Conservation (phyloP, 2,797 vertebrate genomes). For the Coregonus sp. region DNA sequence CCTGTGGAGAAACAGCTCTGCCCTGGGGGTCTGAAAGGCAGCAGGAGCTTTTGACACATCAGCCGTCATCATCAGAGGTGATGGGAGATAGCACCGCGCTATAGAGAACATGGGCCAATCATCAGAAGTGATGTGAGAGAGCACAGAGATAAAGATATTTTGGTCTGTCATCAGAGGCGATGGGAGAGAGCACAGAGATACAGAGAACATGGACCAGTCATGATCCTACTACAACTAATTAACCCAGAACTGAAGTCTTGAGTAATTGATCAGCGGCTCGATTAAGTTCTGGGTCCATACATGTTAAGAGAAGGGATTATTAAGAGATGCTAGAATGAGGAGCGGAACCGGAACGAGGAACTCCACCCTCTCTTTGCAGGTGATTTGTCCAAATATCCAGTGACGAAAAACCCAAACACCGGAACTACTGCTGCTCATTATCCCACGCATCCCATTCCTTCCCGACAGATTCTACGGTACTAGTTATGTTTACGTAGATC, state of each 20-base stretch:
- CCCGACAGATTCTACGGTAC: too few species aligned
- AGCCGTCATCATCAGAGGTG: constrained; percentile 22
- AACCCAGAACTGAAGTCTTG: neutral
- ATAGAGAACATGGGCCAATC: neutral
- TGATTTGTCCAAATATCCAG: too few species aligned
- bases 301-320: neutral
- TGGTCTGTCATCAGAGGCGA: too few species aligned
- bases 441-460: too few species aligned
- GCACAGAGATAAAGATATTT: neutral
- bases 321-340: too few species aligned
- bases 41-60: constrained; percentile 17
- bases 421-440: too few species aligned
- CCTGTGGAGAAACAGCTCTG: constrained; percentile 47
- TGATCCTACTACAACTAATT: neutral
- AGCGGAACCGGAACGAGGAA: too few species aligned
- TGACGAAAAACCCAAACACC: too few species aligned
- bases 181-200: too few species aligned
- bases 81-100: neutral
- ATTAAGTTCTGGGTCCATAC: too few species aligned
- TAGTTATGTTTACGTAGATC: neutral
- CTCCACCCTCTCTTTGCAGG: too few species aligned
- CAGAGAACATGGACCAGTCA: neutral
- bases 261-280: too few species aligned
- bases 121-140: neutral
- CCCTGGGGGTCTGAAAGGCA: constrained; percentile 27